Base-by-base conservation (phyloP, 1,140 invertebrate genomes). In the Bradynema listronoti region DNA sequence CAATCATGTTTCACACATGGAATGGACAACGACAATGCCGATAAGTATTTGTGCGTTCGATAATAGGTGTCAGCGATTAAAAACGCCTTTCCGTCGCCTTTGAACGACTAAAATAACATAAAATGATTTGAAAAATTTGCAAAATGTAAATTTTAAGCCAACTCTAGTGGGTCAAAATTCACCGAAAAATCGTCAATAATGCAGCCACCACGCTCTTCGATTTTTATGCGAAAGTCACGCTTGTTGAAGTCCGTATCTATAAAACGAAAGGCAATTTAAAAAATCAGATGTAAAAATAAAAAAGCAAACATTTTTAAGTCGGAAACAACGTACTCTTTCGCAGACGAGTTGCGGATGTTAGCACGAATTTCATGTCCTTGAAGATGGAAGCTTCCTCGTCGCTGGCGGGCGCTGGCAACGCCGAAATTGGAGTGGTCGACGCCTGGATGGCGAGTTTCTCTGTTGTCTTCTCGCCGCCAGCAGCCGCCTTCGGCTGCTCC, bases 1-100 rank as follows among this genome's bases (percentile, higher is more conserved):
- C 75, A 76, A 9, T 33, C 54, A 43, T 72, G 60, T 19, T 53
- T 63, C 11, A 76, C 56, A 34, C 70, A 71, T 3, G 73, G 73
- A 33, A 78, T 53, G 11, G 68, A 64, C 4, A 59, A n/a, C 3
- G 73, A 74, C 36, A 76, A 41, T 14, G 73, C 73, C 4, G 62
- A 60, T 33, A 76, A 46, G 42, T 76, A 76, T 47, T 76, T 76
- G 57, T 76, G 73, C 6, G 73, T 76, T 2, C 73, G 69, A 45
- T 76, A 76, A 54, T 58, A 64, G 0, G 70, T 73, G 56, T 76
- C 73, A n/a, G 75, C 75, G 52, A 76, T 67, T 5, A 76, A 58
- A 50, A 55, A 75, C 1, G 58, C 63, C 6, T 54, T 52, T 1
- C 39, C 36, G 2, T 43, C 57, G 1, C 32, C 41, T 6, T 59